Percentiles rank a stretch among this genome's conserved stretches.
Conservation (phyloP, 2,113 vertebrate species). For the Periophthalmus modestus region DNA sequence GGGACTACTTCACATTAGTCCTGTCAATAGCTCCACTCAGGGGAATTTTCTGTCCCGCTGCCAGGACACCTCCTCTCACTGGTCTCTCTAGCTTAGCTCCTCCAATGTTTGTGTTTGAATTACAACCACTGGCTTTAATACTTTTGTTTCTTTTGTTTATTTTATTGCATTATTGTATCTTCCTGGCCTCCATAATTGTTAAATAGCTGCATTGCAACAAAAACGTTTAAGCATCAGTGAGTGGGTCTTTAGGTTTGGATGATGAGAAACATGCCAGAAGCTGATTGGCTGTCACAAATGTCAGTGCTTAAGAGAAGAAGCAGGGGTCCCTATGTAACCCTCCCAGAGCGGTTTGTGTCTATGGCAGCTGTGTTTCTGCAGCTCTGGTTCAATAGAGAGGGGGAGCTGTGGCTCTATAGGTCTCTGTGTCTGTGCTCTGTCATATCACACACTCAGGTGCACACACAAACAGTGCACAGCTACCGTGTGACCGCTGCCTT, state of each 20-base stretch:
- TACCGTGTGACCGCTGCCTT: neutral
- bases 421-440: conserved; percentile 8
- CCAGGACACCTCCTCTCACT: conserved; percentile 30
- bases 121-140: conserved; percentile 13
- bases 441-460: neutral
- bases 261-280: conserved; percentile 9
- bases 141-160: too few species aligned
- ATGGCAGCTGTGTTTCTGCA: conserved; percentile 33
- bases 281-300: conserved; percentile 15
- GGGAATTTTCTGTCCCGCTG: conserved; percentile 59
- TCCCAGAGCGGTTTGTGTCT: conserved; percentile 13
- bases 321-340: conserved; percentile 18
- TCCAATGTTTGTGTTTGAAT: conserved; percentile 21
- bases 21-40: conserved; percentile 66
- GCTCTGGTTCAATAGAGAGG: conserved; percentile 19
- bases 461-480: neutral
- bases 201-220: neutral
- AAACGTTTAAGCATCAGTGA: conserved; percentile 17
- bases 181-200: conserved; percentile 12
- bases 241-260: neutral
- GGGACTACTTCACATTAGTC: conserved; percentile 71
- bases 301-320: conserved; percentile 24
- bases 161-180: too few species aligned
- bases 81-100: conserved; percentile 31
- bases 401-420: conserved; percentile 31